Conservation (phyloP, 2,888 invertebrate species). For the Leucophenga montana region DNA sequence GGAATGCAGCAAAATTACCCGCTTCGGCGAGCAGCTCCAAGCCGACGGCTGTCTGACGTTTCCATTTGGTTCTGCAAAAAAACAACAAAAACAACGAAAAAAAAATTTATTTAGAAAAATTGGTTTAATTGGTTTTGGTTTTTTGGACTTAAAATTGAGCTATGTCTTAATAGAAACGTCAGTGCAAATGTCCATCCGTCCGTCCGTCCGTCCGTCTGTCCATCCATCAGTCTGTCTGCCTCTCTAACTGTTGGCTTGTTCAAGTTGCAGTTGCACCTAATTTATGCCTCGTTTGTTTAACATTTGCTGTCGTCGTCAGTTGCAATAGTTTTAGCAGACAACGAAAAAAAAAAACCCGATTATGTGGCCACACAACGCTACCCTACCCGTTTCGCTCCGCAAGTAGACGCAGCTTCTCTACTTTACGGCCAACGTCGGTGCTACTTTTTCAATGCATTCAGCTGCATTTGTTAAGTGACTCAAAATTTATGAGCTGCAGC, state of each 20-base stretch:
- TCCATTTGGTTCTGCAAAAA: constrained; percentile 92
- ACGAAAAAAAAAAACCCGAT: too few species aligned
- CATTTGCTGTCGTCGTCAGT: constrained; percentile 1
- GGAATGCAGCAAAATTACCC: constrained; percentile 98
- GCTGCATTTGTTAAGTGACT: constrained; percentile 13
- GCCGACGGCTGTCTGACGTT: constrained; percentile 98
- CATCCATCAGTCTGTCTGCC: background rate
- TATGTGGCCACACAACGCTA: too few species aligned
- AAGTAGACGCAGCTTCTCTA: too few species aligned
- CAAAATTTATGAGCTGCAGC: constrained; percentile 31
- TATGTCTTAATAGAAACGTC: constrained; percentile 15
- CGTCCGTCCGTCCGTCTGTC: background rate
- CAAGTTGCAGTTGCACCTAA: too few species aligned
- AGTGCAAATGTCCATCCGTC: background rate
- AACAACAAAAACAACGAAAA: background rate
- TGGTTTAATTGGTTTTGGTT: background rate
- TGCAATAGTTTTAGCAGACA: too few species aligned
- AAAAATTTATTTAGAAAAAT: too few species aligned
- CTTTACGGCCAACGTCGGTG: background rate
- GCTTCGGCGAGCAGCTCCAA: constrained; percentile 97
- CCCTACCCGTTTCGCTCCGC: too few species aligned
- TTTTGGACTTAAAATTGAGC: background rate
- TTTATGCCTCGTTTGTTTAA: constrained; percentile 36
- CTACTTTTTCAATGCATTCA: background rate
- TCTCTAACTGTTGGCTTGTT: too few species aligned